These are phyloP conservation scores for Parazoanthus atlanticus DNA, from an alignment of 92 coral and sea anemone genomes.

Conservation along the genomic window DNA sequence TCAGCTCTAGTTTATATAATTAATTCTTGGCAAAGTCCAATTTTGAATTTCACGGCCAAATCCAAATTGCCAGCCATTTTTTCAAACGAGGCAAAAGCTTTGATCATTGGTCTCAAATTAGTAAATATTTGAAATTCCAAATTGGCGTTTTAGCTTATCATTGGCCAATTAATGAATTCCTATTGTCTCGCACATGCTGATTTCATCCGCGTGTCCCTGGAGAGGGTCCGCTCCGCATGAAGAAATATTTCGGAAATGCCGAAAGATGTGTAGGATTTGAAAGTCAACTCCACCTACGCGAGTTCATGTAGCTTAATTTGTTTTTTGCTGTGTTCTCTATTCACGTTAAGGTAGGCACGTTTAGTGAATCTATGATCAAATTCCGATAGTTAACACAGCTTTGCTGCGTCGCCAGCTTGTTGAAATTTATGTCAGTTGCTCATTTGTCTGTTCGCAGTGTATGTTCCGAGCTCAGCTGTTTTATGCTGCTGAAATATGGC, in stretches of 20 bases:
- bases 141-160: neutral
- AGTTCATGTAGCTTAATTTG: neutral
- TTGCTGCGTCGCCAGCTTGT: conserved; percentile 2
- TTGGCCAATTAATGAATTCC: conserved; percentile 26
- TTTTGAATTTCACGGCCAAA: neutral
- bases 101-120: conserved; percentile 5
- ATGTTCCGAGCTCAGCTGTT: conserved; percentile 12
- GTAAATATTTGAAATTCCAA: conserved; percentile 31
- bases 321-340: neutral
- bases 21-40: neutral
- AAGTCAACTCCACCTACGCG: conserved; percentile 37
- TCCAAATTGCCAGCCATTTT: neutral
- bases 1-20: neutral
- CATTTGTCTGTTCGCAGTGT: conserved; percentile 21
- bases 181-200: conserved; percentile 17
- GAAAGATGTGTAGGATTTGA: conserved; percentile 13
- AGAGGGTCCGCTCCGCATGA: conserved; percentile 44
- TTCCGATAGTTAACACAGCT: conserved; percentile 21
- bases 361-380: neutral
- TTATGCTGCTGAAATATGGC: conserved; percentile 13
- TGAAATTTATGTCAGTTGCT: conserved; percentile 6
- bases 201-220: conserved; percentile 44
- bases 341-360: neutral
- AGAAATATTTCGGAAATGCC: conserved; percentile 47
- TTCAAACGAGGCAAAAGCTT: neutral